Evolutionary conservation across 1,140 invertebrate genomes (phyloP).

Genomic region (Ruditapes philippinarum): DNA sequence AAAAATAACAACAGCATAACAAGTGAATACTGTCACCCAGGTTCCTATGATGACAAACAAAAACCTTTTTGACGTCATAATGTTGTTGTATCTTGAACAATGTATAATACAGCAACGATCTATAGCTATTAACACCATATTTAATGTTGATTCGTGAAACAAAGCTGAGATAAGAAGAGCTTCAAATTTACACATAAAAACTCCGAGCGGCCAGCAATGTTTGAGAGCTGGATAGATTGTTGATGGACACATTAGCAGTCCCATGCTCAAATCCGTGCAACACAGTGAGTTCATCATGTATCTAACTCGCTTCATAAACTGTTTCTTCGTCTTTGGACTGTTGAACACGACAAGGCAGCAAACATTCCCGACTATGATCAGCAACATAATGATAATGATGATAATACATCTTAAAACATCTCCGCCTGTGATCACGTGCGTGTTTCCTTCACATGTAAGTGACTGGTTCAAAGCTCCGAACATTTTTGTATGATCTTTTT

Average conservation of each 20-base stretch:
- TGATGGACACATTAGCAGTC: constrained; percentile 63
- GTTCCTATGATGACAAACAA: constrained; percentile 50
- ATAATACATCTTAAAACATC: constrained; percentile 52
- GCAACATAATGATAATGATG: constrained; percentile 51
- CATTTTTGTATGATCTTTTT: constrained; percentile 1
- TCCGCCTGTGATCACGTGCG: background rate
- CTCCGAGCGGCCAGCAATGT: constrained; percentile 94
- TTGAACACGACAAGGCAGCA: constrained; percentile 68
- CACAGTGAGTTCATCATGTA: constrained; percentile 71
- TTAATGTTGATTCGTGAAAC: constrained; percentile 98
- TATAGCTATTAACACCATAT: constrained; percentile 97
- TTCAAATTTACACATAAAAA: constrained; percentile 94
- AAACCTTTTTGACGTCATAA: constrained; percentile 62
- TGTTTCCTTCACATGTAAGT: constrained; percentile 51
- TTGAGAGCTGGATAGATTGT: constrained; percentile 64
- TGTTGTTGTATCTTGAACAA: constrained; percentile 89
- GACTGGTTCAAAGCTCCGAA: constrained; percentile 39
- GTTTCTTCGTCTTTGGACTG: constrained; percentile 12
- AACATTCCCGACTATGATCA: constrained; percentile 66
- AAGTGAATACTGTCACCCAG: constrained; percentile 66
- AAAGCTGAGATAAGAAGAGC: constrained; percentile 92
- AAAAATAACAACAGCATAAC: constrained; percentile 66
- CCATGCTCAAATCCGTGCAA: constrained; percentile 70
- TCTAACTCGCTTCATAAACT: constrained; percentile 59
- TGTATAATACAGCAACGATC: constrained; percentile 98